These are phyloP conservation scores for Lithophane semibrunnea DNA, from an alignment of 2,888 invertebrate species.

Conservation along the genomic window DNA sequence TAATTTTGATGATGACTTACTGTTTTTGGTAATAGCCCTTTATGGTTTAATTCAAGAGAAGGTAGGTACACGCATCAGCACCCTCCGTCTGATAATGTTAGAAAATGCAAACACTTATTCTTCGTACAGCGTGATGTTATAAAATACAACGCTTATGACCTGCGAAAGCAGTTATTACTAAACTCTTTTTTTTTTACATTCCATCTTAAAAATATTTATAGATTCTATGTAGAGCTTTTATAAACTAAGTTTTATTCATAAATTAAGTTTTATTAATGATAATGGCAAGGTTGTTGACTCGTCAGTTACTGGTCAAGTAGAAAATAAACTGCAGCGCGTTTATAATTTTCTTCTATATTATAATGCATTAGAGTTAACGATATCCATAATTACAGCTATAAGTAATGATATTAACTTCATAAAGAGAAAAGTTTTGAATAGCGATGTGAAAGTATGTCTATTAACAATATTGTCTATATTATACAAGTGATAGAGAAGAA, in stretches of 20 bases:
- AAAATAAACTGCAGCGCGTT: conserved; percentile 19
- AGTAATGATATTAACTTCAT: conserved; percentile 19
- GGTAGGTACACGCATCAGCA: background rate
- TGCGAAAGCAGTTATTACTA: background rate
- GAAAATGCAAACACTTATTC: background rate
- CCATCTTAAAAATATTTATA: background rate
- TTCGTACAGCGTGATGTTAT: background rate
- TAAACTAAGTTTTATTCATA: too few species aligned
- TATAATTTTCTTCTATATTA: conserved; percentile 39
- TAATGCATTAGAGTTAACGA: conserved; percentile 36
- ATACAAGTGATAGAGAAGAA: background rate
- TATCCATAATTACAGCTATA: conserved; percentile 43
- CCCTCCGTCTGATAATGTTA: background rate
- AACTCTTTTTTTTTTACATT: background rate
- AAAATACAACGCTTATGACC: background rate
- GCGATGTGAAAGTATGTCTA: conserved; percentile 28
- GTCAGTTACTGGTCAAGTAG: conserved; percentile 10
- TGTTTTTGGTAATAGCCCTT: conserved; percentile 14
- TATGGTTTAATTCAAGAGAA: background rate
- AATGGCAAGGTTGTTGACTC: conserved; percentile 2
- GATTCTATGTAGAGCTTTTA: background rate
- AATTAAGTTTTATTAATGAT: background rate
- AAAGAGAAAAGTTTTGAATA: conserved; percentile 30
- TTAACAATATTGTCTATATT: background rate
- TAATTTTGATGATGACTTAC: conserved; percentile 19